These are phyloP conservation scores for Brachionus paranguensis DNA, from an alignment of 1,140 invertebrate species.

Conservation along the genomic window DNA sequence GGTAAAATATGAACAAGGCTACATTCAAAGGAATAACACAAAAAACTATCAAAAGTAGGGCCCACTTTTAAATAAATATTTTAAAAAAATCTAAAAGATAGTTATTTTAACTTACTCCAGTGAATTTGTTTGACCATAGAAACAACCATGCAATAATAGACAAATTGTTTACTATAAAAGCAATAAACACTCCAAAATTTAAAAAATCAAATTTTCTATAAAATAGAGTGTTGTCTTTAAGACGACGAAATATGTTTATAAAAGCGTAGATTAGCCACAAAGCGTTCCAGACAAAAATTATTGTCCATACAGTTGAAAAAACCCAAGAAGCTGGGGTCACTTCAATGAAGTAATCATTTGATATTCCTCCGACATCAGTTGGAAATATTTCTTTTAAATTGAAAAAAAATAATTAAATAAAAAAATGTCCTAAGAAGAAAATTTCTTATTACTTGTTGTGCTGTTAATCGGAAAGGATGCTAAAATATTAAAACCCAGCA, in stretches of 20 bases:
- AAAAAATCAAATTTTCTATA: conserved; percentile 44
- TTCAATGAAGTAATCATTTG: conserved; percentile 44
- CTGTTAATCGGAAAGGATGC: not conserved
- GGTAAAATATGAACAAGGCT: not conserved
- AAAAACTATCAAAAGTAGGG: conserved; percentile 12
- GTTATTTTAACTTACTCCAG: conserved; percentile 41
- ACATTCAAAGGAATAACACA: conserved; percentile 18
- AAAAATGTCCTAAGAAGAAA: not conserved
- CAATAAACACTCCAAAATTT: conserved; percentile 43
- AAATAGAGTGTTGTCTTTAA: conserved; percentile 41
- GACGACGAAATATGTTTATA: conserved; percentile 44
- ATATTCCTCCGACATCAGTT: conserved; percentile 45
- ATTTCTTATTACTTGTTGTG: not conserved
- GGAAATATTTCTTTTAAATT: conserved; percentile 45
- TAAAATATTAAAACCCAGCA: conserved; percentile 12
- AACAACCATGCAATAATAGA: conserved; percentile 49
- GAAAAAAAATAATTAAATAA: not conserved
- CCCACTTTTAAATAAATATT: conserved; percentile 22
- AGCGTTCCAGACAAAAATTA: conserved; percentile 48
- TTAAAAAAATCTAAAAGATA: not conserved
- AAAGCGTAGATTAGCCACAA: conserved; percentile 47
- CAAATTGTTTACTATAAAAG: conserved; percentile 44
- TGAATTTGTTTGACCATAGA: conserved; percentile 46
- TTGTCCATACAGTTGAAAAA: conserved; percentile 48
- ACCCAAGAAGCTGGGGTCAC: conserved; percentile 50